phyloP scores from a whole-genome alignment of 2,888 invertebrate genomes.

The Hypsopygia costalis region DNA sequence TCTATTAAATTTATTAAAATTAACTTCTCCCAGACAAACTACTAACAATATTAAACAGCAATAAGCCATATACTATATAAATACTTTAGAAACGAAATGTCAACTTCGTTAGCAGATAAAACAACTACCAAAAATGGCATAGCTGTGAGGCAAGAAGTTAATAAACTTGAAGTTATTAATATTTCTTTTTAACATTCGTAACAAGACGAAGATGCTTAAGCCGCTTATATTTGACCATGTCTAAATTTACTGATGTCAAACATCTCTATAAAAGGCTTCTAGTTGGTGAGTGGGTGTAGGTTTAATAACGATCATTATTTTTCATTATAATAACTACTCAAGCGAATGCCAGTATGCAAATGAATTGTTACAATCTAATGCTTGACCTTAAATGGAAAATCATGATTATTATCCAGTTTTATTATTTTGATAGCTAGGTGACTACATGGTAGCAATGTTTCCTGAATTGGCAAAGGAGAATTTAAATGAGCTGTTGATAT shows the following conservation, averaged over 20 bases:
- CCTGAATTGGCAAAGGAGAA: no score
- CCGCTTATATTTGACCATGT: slow-evolving; percentile 21
- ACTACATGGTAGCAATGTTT: no score
- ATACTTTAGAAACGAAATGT: not conserved
- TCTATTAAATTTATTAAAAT: no score
- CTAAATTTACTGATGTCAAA: slow-evolving; percentile 34
- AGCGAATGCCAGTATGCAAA: slow-evolving; percentile 6
- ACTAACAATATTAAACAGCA: no score
- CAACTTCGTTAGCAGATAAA: slow-evolving; percentile 5
- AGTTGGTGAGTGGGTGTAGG: slow-evolving; percentile 34
- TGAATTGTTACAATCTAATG: slow-evolving; percentile 6
- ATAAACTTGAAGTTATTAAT: not conserved
- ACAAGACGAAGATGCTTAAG: not conserved
- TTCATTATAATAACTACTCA: not conserved
- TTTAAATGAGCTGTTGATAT: no score
- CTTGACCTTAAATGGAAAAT: slow-evolving; percentile 6
- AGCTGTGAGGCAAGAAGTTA: not conserved
- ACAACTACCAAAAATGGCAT: slow-evolving; percentile 8
- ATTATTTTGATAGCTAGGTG: not conserved
- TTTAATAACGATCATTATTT: slow-evolving; percentile 27
- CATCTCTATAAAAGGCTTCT: slow-evolving; percentile 32
- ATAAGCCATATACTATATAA: not conserved
- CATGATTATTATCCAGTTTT: slow-evolving; percentile 2
- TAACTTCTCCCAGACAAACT: no score
- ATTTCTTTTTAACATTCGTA: not conserved